These are phyloP conservation scores for Eristalis intricaria DNA, from an alignment of 2,888 invertebrate species.

Conservation along the genomic window DNA sequence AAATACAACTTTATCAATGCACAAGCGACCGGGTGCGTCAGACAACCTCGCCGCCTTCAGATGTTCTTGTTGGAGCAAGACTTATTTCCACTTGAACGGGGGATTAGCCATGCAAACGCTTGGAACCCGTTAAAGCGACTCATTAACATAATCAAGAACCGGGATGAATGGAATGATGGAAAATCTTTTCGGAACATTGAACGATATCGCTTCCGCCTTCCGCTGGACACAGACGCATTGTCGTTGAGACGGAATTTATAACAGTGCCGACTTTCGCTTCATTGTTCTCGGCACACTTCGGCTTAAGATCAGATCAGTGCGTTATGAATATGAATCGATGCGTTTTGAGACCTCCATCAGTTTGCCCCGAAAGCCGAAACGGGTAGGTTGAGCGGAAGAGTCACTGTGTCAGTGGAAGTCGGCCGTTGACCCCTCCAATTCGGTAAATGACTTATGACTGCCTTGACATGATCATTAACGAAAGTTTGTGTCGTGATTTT, in stretches of 20 bases:
- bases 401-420: neutral
- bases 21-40: neutral
- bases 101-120: neutral
- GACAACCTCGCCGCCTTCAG: neutral
- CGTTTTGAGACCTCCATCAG: neutral
- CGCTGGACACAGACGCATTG: neutral
- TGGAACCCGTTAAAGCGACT: neutral
- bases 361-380: neutral
- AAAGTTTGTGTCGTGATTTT: slow-evolving; percentile 2
- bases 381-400: neutral
- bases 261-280: neutral
- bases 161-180: neutral
- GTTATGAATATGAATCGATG: neutral
- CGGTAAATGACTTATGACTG: neutral
- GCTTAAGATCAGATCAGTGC: neutral
- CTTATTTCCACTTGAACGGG: neutral
- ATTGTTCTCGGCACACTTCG: neutral
- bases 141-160: neutral
- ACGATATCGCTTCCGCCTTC: neutral
- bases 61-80: neutral
- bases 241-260: neutral
- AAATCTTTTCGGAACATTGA: neutral
- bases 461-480: neutral
- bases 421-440: neutral
- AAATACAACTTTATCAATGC: neutral